Base-by-base conservation (phyloP, 2,888 invertebrate genomes). In the Scrobipalpa costella region DNA sequence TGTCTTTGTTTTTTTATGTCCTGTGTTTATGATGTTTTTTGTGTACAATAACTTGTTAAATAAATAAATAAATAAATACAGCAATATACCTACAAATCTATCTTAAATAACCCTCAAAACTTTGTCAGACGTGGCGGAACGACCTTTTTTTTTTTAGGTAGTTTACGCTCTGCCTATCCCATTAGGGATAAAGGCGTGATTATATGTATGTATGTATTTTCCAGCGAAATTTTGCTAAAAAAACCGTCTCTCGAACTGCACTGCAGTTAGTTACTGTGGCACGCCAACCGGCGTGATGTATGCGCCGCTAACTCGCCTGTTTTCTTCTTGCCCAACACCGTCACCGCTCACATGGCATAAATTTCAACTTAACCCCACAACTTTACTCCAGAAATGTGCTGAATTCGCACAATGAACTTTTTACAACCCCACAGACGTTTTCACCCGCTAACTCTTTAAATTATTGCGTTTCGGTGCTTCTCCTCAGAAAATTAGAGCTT, bases 281-380 rank as follows among this genome's bases (percentile, higher is more conserved):
- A 87, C 81, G 83, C 86, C 86, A 85, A 84, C 85, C 79, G 77
- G 70, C 73, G 79, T 88, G 88, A 90, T 87, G 78, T 83, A 89
- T 86, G 86, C 74, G 80, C 76, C 76, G 80, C 81, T 80, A 83
- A 83, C 84, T 83, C 79, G 78, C 79, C 76, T 81, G 81, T 78
- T 78, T 81, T 81, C 79, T 83, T 83, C 79, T 86, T 86, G 81
- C 83, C 81, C 83, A 83, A 74, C 84, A 82, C 77, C 76, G 78
- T 74, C 78, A 81, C 84, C 81, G 80, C 83, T 83, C 78, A 71
- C 83, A 79, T 79, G 75, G 79, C 79, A 88, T 89, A 87, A 88
- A 89, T 90, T 88, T 81, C 77, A 80, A 85, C 78, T 85, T 79
- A 83, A 87, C 83, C 81, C 79, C 80, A 79, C 85, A 85, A 85